Conservation (phyloP, 2,797 vertebrate genomes). For the Alfaro cultratus region DNA sequence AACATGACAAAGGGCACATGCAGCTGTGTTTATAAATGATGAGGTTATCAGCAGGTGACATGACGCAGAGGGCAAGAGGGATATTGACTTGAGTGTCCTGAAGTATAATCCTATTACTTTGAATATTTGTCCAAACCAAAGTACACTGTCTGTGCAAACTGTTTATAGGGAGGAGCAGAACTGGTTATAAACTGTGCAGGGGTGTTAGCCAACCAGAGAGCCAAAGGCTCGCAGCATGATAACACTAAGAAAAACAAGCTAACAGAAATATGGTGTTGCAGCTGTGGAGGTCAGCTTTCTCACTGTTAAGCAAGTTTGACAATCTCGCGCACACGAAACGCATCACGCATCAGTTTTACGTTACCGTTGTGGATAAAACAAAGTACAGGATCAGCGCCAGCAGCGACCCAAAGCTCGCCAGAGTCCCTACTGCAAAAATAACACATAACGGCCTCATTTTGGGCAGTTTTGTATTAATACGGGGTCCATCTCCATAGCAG, state of each 20-base stretch:
- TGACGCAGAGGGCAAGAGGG: not conserved
- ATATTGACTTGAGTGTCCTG: not conserved
- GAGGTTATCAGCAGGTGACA: constrained; percentile 33
- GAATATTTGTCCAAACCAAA: not conserved
- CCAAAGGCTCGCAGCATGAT: not conserved
- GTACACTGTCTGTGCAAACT: not conserved
- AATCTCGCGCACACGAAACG: constrained; percentile 1
- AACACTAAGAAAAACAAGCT: not conserved
- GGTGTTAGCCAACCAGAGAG: not conserved
- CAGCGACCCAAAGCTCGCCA: constrained; percentile 53
- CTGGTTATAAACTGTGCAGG: not conserved
- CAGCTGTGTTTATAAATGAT: constrained; percentile 12
- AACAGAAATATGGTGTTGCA: not conserved
- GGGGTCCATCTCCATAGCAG: not conserved
- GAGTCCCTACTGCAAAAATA: constrained; percentile 47
- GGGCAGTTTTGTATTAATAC: not conserved
- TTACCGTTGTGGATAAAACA: constrained; percentile 68
- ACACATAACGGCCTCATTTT: constrained; percentile 64
- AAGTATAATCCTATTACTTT: not conserved
- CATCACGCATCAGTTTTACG: constrained; percentile 22
- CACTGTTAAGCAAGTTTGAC: not conserved
- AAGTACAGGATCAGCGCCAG: constrained; percentile 67
- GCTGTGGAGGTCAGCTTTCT: not conserved
- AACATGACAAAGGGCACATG: not conserved
- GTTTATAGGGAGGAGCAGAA: not conserved